Conservation (phyloP, 2,888 invertebrate species). For the Noctua fimbriata region DNA sequence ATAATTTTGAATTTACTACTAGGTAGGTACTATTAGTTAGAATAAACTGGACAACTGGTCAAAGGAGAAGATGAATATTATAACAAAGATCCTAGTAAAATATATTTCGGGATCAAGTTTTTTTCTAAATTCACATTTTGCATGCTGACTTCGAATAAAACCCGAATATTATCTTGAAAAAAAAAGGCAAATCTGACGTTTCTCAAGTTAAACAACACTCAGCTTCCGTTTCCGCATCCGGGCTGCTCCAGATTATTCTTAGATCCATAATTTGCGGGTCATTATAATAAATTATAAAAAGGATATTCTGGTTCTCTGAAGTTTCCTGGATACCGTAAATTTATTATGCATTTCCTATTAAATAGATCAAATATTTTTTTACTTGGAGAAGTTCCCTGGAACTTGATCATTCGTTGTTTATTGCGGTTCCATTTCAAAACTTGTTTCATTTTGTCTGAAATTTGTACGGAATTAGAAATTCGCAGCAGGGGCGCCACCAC, state of each 20-base stretch:
- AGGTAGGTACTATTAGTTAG: not conserved
- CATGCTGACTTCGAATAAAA: not conserved
- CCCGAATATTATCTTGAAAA: not conserved
- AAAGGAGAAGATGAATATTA: not conserved
- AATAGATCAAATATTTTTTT: not conserved
- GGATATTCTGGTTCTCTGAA: not conserved
- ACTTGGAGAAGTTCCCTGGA: not conserved
- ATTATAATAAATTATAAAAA: constrained; percentile 5
- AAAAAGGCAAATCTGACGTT: not conserved
- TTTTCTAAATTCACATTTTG: not conserved
- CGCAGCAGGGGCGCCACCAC: constrained; percentile 30
- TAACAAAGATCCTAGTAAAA: not conserved
- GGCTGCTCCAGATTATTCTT: constrained; percentile 26
- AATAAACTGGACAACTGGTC: not conserved
- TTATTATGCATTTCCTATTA: not conserved
- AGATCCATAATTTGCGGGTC: constrained; percentile 23
- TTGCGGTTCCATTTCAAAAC: constrained; percentile 9
- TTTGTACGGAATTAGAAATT: constrained; percentile 55
- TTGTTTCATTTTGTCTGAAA: constrained; percentile 59
- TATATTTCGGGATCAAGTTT: not conserved
- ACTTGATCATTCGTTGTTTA: constrained; percentile 4
- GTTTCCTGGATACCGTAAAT: not conserved
- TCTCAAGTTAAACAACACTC: constrained; percentile 6
- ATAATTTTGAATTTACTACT: not conserved
- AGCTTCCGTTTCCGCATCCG: constrained; percentile 33